A percentile compares a stretch with the other conserved stretches of the same genome.
These are phyloP conservation scores for Sebastiscus tertius DNA, from an alignment of 2,797 vertebrate species.

Conservation along the genomic window DNA sequence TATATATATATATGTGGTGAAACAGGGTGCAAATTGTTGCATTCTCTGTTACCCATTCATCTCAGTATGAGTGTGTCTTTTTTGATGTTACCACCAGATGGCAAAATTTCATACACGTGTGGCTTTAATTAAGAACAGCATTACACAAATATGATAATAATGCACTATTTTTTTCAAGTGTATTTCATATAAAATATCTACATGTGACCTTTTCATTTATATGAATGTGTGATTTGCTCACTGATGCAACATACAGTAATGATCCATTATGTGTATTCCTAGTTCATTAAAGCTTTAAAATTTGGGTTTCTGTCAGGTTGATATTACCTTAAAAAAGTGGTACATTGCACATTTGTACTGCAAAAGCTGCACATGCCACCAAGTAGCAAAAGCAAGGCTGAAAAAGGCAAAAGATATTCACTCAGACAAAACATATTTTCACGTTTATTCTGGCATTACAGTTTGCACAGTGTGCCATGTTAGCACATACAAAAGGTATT, in stretches of 20 bases:
- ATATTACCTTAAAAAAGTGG: background rate
- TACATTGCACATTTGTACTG: background rate
- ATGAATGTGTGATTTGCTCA: background rate
- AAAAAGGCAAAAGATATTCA: background rate
- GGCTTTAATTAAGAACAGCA: background rate
- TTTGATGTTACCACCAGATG: background rate
- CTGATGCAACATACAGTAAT: background rate
- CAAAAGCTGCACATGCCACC: background rate
- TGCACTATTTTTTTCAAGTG: background rate
- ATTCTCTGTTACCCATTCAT: background rate
- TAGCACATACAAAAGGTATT: background rate
- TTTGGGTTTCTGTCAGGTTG: background rate
- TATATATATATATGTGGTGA: background rate
- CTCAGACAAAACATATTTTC: background rate
- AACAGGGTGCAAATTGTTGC: background rate
- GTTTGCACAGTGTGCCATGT: background rate
- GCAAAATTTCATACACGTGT: background rate
- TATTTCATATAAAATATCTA: background rate
- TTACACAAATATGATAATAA: background rate
- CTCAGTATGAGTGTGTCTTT: background rate
- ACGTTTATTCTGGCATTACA: background rate
- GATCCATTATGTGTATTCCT: background rate
- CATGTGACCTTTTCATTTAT: background rate
- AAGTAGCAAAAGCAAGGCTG: background rate
- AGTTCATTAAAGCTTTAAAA: background rate